phyloP scores from a whole-genome alignment of 2,888 invertebrate species.

The Drosophila borborema region DNA sequence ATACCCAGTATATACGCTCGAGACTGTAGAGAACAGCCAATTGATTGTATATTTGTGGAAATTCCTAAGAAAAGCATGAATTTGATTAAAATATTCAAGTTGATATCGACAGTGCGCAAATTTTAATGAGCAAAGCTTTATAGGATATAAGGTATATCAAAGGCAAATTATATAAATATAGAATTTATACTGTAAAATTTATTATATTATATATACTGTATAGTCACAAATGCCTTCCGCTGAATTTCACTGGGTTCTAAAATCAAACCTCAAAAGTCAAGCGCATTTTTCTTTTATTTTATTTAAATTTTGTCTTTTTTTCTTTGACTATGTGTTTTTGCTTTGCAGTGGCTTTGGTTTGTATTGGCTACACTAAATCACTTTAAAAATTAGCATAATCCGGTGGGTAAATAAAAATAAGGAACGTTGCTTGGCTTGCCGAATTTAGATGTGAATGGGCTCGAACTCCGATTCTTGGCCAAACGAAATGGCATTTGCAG shows the following conservation, averaged over 20 bases:
- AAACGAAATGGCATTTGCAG: constrained; percentile 42
- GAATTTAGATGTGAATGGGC: constrained; percentile 46
- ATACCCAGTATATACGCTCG: constrained; percentile 4
- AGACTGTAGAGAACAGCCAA: neutral
- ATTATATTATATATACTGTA: too few relatives aligned
- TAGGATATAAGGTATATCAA: too few relatives aligned
- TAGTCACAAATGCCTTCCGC: neutral
- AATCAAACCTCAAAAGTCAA: constrained; percentile 40
- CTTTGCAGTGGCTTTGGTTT: constrained; percentile 35
- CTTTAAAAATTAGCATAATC: constrained; percentile 81
- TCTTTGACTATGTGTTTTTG: constrained; percentile 24
- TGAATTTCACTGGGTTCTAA: neutral
- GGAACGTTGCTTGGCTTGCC: constrained; percentile 58
- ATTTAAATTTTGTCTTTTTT: constrained; percentile 12
- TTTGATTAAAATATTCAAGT: too few relatives aligned
- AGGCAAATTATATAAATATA: too few relatives aligned
- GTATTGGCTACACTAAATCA: constrained; percentile 77
- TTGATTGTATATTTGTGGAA: too few relatives aligned
- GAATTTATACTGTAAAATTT: too few relatives aligned
- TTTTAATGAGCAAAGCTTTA: too few relatives aligned
- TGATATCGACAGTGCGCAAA: too few relatives aligned
- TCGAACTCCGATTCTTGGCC: constrained; percentile 41
- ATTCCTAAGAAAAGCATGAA: too few relatives aligned
- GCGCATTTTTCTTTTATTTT: constrained; percentile 9
- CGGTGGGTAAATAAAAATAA: constrained; percentile 80